Evolutionary conservation across 1,140 invertebrate species (phyloP), one percentile per base, ranked within the genome.

Genomic region (Melanaphis sacchari): DNA sequence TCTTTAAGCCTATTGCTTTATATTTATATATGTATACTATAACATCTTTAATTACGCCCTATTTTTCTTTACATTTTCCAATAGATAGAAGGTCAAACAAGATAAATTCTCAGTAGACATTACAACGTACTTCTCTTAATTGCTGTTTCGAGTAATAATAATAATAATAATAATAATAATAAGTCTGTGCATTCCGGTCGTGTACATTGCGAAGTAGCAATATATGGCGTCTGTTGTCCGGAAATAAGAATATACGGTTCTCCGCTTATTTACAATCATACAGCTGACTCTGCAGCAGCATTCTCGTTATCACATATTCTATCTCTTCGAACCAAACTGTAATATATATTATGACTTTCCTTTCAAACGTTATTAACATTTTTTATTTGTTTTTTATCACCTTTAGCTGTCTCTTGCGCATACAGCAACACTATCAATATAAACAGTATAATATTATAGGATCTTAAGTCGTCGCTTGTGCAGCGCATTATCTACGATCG

Each of bases 21-120:
- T n/a, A 76, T 76, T 76, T 76, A 76, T 36, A 76, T 15, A 76
- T 76, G n/a, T n/a, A 76, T 76, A 76, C 59, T 6, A n/a, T n/a
- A 76, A 84, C 38, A 43, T 43, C 26, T 87, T 43, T 87, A 87
- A 87, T 87, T 87, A 87, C 31, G 84, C 84, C 84, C 84, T 87
- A 41, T 87, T 87, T 87, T 87, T n/a, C 84, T 87, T 87, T 87
- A 87, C 46, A 87, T 87, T 87, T 87, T 87, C 84, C 84, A 31
- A 87, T n/a, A n/a, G 41, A 46, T n/a, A n/a, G 84, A 87, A 87
- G 84, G 84, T 87, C 84, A 87, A 43, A 43, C 40, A n/a, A 43
- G 84, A 43, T 85, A n/a, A 43, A 85, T 87, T 87, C 84, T 43
- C 15, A 2, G 84, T 87, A 87, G 46, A 87, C 41, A 31, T 87